phyloP scores from a whole-genome alignment of 2,888 invertebrate species.

The Harpagoxenus sublaevis region DNA sequence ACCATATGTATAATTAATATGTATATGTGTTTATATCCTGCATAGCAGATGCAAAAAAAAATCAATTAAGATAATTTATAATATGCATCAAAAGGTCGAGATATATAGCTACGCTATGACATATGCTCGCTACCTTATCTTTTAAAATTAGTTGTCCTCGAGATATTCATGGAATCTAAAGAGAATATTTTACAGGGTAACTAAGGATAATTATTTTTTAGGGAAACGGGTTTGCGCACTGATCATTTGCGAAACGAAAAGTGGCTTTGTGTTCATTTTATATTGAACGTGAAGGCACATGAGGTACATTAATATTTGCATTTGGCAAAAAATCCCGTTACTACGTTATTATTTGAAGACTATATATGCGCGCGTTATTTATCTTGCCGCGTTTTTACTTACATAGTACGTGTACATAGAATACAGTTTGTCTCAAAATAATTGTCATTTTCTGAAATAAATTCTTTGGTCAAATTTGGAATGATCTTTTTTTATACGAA shows the following conservation, averaged over 20 bases:
- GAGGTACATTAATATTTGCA: not conserved
- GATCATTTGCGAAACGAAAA: not conserved
- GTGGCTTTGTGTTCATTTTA: not conserved
- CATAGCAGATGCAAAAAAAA: not conserved
- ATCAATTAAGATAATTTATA: not conserved
- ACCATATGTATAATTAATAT: not conserved
- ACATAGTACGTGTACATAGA: not conserved
- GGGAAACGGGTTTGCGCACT: not conserved
- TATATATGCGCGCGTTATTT: not conserved
- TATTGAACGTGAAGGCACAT: not conserved
- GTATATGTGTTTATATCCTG: not conserved
- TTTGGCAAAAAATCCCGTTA: not conserved
- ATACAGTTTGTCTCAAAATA: not conserved
- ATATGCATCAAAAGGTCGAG: not conserved
- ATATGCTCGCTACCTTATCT: not conserved
- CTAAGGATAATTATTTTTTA: conserved; percentile 3
- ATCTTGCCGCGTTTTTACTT: not conserved
- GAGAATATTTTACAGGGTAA: conserved; percentile 2
- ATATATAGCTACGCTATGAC: not conserved
- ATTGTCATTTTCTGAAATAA: not conserved
- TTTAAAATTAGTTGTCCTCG: not conserved
- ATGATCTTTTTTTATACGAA: not conserved
- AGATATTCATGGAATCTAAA: not conserved
- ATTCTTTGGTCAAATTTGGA: not conserved
- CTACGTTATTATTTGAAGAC: not conserved